Conservation (phyloP, 2,113 vertebrate genomes). For the Sula dactylatra region DNA sequence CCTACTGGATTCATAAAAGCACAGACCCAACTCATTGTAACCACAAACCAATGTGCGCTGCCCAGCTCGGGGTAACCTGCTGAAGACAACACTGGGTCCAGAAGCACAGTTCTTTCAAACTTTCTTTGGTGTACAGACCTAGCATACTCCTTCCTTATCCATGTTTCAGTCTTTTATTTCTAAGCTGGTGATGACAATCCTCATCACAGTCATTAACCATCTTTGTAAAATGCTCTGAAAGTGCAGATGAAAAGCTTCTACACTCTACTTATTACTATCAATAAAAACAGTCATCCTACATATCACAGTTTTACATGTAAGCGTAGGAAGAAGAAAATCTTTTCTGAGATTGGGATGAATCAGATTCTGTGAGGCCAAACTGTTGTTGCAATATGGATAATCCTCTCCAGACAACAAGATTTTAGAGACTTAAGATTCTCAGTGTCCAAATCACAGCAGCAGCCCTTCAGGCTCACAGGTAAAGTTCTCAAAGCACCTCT, state of each 20-base stretch:
- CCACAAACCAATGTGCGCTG: neutral
- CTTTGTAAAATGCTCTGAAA: neutral
- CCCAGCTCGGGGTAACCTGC: too few relatives aligned
- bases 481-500: neutral
- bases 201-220: neutral
- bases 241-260: neutral
- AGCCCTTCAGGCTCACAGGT: neutral
- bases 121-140: neutral
- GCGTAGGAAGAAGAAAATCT: neutral
- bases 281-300: neutral
- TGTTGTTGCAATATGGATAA: neutral
- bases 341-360: neutral
- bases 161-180: neutral
- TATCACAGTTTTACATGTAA: neutral
- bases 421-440: neutral
- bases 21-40: neutral
- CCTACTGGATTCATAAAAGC: fast-evolving
- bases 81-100: neutral
- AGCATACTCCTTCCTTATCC: neutral
- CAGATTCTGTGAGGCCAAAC: neutral
- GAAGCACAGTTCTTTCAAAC: neutral
- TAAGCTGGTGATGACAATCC: neutral
- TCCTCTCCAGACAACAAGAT: neutral
- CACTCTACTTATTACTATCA: neutral
- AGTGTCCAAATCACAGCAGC: neutral